Percentiles rank a stretch among this genome's conserved stretches.
phyloP scores from a whole-genome alignment of 2,888 invertebrate species.

The Drosophila demipolita region DNA sequence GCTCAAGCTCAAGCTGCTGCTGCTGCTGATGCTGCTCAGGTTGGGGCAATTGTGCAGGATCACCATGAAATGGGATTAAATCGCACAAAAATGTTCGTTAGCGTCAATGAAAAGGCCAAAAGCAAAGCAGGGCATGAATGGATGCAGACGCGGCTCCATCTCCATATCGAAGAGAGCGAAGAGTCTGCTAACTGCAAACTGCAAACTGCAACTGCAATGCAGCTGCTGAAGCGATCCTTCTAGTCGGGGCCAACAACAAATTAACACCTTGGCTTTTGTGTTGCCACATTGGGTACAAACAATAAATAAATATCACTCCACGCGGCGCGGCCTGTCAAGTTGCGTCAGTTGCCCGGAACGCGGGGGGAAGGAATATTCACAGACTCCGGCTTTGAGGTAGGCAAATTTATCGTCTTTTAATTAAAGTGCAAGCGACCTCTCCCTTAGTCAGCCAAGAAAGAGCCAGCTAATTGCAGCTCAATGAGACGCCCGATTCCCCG shows the following conservation, averaged over 20 bases:
- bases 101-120: conserved; percentile 80
- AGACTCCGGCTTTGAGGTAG: conserved; percentile 55
- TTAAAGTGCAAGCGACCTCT: conserved; percentile 83
- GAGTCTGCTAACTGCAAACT: conserved; percentile 3
- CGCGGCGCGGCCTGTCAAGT: conserved; percentile 67
- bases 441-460: conserved; percentile 67
- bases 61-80: conserved; percentile 85
- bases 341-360: background rate
- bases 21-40: conserved; percentile 17
- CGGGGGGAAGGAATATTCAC: background rate
- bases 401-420: conserved; percentile 85
- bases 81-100: conserved; percentile 83
- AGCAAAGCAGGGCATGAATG: conserved; percentile 71
- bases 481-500: conserved; percentile 30
- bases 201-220: conserved; percentile 31
- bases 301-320: conserved; percentile 82
- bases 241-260: conserved; percentile 75
- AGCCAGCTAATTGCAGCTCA: conserved; percentile 71
- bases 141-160: conserved; percentile 50
- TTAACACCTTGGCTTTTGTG: conserved; percentile 82
- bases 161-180: conserved; percentile 50
- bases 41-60: conserved; percentile 72
- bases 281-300: conserved; percentile 82
- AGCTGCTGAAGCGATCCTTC: conserved; percentile 53
- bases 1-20: conserved; percentile 31